Base-by-base conservation (phyloP, 2,113 vertebrate species). In the Oryzias javanicus region DNA sequence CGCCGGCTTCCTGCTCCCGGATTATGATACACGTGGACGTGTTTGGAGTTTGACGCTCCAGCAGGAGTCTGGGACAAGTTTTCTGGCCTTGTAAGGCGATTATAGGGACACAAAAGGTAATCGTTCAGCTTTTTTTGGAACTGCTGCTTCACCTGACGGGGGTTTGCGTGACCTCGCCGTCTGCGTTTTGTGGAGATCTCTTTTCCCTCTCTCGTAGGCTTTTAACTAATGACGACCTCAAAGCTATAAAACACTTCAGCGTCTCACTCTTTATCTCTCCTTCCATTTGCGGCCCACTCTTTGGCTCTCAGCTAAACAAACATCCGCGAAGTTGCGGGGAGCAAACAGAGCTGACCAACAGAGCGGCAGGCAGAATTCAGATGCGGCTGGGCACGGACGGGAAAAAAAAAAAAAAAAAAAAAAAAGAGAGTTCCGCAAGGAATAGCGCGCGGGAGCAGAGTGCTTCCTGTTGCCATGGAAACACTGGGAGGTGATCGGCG, bases 381-480 rank as follows among this genome's bases (percentile, higher is more conserved):
- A 83, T 50, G 59, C 14, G 20, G 62, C 56, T 75, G 61, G 77
- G 17, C 53, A 64, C 66, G 70, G 72, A 65, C n/a, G n/a, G n/a
- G n/a, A n/a, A n/a, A n/a, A n/a, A n/a, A n/a, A n/a, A n/a, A n/a
- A n/a, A n/a, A n/a, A n/a, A n/a, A n/a, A n/a, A n/a, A n/a, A 10
- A 35, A 10, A 49, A 42, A 17, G 7, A 45, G 35, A 64, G 55
- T 41, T 65, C 63, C 61, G 62, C 19, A 5, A 68, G 73, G 82
- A 72, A 56, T 71, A 73, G 3, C 59, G 57, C 27, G 40, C 53
- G 55, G 29, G 72, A 18, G 72, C 57, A 62, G 52, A 81, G 72
- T 83, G 78, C 78, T 83, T 86, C 72, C 60, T 75, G 88, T 88
- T 89, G 72, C 87, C 49, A 87, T 88, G 82, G 86, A 74, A 87